A percentile compares a stretch with the other conserved stretches of the same genome.
phyloP scores from a whole-genome alignment of 2,888 invertebrate species.

The Salpingus planirostris region DNA sequence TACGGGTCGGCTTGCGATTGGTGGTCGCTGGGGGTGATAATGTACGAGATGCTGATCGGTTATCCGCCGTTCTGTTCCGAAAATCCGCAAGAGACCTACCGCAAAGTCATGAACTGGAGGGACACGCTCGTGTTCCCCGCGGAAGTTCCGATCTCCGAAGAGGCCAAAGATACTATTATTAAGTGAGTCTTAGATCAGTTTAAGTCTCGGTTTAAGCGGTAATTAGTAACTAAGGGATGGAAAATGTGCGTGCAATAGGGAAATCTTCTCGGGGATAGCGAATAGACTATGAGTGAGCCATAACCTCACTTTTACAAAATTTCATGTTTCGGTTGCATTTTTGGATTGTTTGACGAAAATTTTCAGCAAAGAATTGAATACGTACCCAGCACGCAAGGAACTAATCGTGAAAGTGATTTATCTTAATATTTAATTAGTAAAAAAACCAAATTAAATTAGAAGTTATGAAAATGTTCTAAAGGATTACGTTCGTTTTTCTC shows the following conservation, averaged over 20 bases:
- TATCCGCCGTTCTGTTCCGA: conserved; percentile 99
- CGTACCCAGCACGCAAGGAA: too few relatives aligned
- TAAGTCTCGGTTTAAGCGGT: neutral
- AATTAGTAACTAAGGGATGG: neutral
- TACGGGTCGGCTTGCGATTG: conserved; percentile 98
- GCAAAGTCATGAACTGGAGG: conserved; percentile 99
- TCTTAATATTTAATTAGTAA: too few relatives aligned
- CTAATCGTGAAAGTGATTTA: too few relatives aligned
- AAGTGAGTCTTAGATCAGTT: conserved; percentile 28
- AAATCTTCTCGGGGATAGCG: too few relatives aligned
- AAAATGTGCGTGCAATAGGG: neutral
- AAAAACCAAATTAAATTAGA: too few relatives aligned
- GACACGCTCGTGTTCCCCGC: conserved; percentile 98
- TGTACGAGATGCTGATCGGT: conserved; percentile 99
- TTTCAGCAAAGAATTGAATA: too few relatives aligned
- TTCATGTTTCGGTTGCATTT: too few relatives aligned
- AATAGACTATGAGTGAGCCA: too few relatives aligned
- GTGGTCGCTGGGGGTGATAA: conserved; percentile 99
- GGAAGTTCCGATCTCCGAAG: conserved; percentile 97
- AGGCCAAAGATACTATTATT: conserved; percentile 89
- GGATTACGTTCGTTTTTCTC: too few relatives aligned
- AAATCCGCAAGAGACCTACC: conserved; percentile 93
- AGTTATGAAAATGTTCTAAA: too few relatives aligned
- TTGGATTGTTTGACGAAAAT: too few relatives aligned
- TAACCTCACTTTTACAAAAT: too few relatives aligned